A percentile compares a stretch with the other conserved stretches of the same genome.
phyloP scores from a whole-genome alignment of 2,113 vertebrate genomes.

The Stictonetta naevosa region DNA sequence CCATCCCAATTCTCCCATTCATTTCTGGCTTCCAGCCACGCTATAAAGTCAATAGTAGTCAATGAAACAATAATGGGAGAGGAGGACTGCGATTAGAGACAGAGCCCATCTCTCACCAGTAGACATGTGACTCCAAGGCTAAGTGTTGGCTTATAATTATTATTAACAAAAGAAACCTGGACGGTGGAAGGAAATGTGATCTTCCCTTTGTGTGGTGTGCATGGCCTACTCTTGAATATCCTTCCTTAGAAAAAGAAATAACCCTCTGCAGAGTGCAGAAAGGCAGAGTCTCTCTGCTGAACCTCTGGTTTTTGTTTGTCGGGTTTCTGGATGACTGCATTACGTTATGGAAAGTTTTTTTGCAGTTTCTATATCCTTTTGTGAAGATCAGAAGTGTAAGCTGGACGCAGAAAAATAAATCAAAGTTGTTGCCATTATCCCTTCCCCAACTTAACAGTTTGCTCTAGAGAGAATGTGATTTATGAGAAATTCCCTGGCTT shows the following conservation, averaged over 20 bases:
- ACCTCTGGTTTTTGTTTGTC: constrained; percentile 15
- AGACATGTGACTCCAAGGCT: constrained; percentile 35
- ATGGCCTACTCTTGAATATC: constrained; percentile 14
- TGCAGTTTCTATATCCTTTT: not conserved
- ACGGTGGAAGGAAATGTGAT: constrained; percentile 45
- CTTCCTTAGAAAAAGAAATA: constrained; percentile 29
- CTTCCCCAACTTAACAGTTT: not conserved
- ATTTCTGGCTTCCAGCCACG: constrained; percentile 41
- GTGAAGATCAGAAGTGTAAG: not conserved
- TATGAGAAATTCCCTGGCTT: constrained; percentile 37
- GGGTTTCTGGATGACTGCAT: not conserved
- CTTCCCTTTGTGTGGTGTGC: constrained; percentile 17
- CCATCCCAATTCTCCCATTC: constrained; percentile 45
- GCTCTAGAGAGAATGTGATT: constrained; percentile 8
- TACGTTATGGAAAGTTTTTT: not conserved
- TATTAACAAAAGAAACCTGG: constrained; percentile 44
- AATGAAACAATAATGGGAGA: constrained; percentile 68
- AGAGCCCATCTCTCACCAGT: constrained; percentile 48
- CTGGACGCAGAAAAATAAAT: constrained; percentile 14
- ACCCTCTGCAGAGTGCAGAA: not conserved
- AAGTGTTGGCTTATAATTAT: constrained; percentile 57
- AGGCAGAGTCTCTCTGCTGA: not conserved
- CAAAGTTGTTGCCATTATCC: constrained; percentile 4
- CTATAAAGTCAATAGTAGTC: constrained; percentile 71
- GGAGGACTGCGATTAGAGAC: constrained; percentile 50